Evolutionary conservation across 2,113 vertebrate species (phyloP).

Genomic region (Charadrius vociferus): DNA sequence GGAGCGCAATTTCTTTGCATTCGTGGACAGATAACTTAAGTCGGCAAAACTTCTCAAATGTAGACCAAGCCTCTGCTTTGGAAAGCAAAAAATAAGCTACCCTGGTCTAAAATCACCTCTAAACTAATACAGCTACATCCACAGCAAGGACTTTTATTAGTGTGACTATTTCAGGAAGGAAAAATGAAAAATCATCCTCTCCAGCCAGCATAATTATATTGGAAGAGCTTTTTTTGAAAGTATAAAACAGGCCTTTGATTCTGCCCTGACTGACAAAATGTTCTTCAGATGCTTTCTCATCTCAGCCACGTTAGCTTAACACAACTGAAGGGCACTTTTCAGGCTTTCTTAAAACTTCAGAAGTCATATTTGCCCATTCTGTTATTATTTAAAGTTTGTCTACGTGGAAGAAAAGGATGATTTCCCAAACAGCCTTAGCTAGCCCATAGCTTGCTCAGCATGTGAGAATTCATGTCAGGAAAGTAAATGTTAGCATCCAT

Average conservation of each 20-base stretch:
- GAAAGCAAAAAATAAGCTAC: conserved; percentile 14
- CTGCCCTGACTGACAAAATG: not conserved
- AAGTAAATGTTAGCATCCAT: not conserved
- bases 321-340: not conserved
- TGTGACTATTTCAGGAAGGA: not conserved
- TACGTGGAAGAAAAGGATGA: not conserved
- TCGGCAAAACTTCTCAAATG: not conserved
- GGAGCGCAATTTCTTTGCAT: not conserved
- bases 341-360: not conserved
- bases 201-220: conserved; percentile 6
- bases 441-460: not conserved
- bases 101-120: not conserved
- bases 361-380: not conserved
- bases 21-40: not conserved
- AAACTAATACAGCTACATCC: not conserved
- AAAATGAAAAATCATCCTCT: conserved; percentile 14
- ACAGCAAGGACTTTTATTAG: conserved; percentile 2
- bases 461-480: fast-evolving
- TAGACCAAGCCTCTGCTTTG: not conserved
- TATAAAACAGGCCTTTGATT: not conserved
- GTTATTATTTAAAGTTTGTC: not conserved
- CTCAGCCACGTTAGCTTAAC: not conserved
- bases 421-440: not conserved
- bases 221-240: not conserved
- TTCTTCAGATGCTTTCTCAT: not conserved